These are phyloP conservation scores for Vultur gryphus DNA, from an alignment of 2,797 vertebrate genomes.

Conservation along the genomic window DNA sequence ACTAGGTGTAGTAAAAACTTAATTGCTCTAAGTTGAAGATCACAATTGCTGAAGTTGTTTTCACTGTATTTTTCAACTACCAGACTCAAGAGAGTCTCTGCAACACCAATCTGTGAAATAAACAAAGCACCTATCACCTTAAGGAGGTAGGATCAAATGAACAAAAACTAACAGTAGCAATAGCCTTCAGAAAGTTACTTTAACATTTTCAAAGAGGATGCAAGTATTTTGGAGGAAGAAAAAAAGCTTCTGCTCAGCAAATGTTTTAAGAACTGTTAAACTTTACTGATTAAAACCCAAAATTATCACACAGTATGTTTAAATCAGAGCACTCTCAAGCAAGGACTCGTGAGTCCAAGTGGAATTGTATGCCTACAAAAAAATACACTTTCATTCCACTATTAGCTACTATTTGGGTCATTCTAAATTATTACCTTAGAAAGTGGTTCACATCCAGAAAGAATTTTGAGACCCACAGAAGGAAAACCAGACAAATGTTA, in stretches of 20 bases:
- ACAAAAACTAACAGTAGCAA: neutral
- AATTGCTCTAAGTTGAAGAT: neutral
- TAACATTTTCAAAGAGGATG: neutral
- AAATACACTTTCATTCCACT: neutral
- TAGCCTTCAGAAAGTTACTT: neutral
- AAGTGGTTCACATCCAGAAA: neutral
- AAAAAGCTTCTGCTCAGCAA: neutral
- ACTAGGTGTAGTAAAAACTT: neutral
- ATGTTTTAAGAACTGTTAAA: neutral
- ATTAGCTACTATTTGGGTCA: neutral
- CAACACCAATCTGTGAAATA: neutral
- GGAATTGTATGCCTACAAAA: neutral
- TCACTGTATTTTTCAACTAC: neutral
- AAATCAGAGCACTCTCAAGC: neutral
- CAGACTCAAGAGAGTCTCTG: neutral
- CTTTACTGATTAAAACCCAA: neutral
- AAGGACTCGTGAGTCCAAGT: neutral
- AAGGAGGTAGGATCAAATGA: neutral
- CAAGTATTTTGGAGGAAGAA: neutral
- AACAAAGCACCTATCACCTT: neutral
- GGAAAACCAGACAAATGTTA: neutral
- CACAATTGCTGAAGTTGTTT: neutral
- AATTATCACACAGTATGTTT: neutral
- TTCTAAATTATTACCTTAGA: neutral
- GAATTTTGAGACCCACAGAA: neutral